These are phyloP conservation scores for Autographa gamma DNA, from an alignment of 2,888 invertebrate species.

Conservation along the genomic window DNA sequence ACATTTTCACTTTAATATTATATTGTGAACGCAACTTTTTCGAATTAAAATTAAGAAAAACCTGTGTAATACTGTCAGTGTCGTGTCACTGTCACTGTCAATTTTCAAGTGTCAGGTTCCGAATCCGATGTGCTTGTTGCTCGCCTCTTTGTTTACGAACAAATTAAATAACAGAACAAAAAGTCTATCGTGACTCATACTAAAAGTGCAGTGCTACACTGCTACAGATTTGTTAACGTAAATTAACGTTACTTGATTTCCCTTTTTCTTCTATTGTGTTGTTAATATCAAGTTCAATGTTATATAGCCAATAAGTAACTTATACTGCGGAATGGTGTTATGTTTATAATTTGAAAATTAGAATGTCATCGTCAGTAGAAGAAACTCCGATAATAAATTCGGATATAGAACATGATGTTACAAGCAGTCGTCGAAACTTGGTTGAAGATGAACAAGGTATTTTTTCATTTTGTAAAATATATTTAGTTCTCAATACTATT, in stretches of 20 bases:
- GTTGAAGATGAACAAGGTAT: conserved; percentile 77
- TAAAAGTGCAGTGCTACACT: conserved; percentile 40
- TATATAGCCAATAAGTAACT: conserved; percentile 21
- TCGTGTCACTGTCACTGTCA: conserved; percentile 27
- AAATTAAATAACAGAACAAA: conserved; percentile 45
- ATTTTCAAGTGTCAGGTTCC: not conserved
- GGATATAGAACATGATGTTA: conserved; percentile 83
- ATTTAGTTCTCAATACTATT: not conserved
- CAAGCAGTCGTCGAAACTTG: conserved; percentile 77
- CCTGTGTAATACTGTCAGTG: no score
- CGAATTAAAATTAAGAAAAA: not conserved
- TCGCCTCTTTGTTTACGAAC: conserved; percentile 64
- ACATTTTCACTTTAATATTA: no score
- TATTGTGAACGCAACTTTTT: not conserved
- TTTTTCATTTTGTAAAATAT: not conserved
- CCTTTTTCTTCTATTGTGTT: conserved; percentile 54
- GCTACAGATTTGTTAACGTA: conserved; percentile 31
- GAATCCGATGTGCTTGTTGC: conserved; percentile 18
- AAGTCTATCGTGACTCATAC: conserved; percentile 60
- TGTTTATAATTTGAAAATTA: conserved; percentile 67
- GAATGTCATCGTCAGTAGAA: conserved; percentile 76
- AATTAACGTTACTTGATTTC: conserved; percentile 23
- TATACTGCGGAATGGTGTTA: conserved; percentile 63
- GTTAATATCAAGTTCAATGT: conserved; percentile 31
- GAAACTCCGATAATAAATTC: conserved; percentile 84